These are phyloP conservation scores for Drymodes brunneopygia DNA, from an alignment of 2,113 vertebrate species.

Conservation along the genomic window DNA sequence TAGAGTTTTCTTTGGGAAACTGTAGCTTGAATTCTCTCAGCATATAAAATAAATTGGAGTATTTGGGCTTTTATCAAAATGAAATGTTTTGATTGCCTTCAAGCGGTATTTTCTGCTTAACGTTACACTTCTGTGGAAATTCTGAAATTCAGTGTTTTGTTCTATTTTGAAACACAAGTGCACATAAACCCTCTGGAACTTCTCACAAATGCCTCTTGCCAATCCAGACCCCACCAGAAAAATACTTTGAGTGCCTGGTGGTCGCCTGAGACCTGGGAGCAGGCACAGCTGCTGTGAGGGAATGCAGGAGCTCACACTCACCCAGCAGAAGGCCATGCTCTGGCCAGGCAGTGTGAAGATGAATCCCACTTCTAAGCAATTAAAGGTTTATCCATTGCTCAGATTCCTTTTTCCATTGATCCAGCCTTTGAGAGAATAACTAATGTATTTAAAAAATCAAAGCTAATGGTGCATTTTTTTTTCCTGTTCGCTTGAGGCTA, in stretches of 20 bases:
- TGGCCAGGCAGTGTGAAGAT: not conserved
- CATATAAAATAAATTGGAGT: not conserved
- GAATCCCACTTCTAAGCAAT: not conserved
- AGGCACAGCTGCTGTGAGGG: not conserved
- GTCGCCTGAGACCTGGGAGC: not conserved
- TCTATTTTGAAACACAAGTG: not conserved
- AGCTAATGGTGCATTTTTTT: not conserved
- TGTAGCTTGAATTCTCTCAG: not conserved
- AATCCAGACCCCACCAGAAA: not conserved
- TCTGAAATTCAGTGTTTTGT: not conserved
- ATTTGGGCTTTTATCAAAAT: not conserved
- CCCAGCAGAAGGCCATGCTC: not conserved
- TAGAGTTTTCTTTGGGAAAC: not conserved
- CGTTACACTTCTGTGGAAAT: not conserved
- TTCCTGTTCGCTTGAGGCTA: not conserved
- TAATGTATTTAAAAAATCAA: conserved; percentile 43
- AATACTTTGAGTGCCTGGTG: not conserved
- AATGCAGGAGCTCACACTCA: not conserved
- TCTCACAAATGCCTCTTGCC: not conserved
- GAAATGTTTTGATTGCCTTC: not conserved
- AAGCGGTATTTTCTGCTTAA: not conserved
- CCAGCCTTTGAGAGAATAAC: not conserved
- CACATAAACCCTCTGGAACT: not conserved
- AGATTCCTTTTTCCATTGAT: not conserved
- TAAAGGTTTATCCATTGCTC: not conserved